Percentiles rank a stretch among this genome's conserved stretches.
Evolutionary conservation across 2,888 invertebrate genomes (phyloP).

Genomic region (Nudaria mundana): DNA sequence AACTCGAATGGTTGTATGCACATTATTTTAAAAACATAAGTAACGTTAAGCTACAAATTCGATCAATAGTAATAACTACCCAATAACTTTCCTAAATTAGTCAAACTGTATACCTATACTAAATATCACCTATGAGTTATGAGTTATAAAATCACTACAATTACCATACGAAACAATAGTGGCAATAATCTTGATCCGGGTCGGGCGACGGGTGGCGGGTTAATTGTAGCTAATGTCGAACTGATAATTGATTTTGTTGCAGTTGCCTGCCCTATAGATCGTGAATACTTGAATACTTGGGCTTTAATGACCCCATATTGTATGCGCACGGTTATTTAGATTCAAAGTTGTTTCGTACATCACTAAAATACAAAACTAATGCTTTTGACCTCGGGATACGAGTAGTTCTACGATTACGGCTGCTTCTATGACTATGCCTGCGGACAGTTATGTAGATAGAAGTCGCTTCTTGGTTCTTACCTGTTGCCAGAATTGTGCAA

Average conservation of each 20-base stretch:
- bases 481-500: constrained; percentile 98
- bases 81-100: neutral
- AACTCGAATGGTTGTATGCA: too few relatives aligned
- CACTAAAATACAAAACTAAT: too few relatives aligned
- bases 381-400: too few relatives aligned
- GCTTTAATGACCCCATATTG: constrained; percentile 11
- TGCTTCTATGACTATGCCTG: too few relatives aligned
- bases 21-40: too few relatives aligned
- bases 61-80: neutral
- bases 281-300: constrained; percentile 28
- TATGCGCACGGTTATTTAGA: constrained; percentile 14
- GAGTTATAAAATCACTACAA: constrained; percentile 18
- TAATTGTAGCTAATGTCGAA: constrained; percentile 47
- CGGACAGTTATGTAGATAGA: too few relatives aligned
- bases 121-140: neutral
- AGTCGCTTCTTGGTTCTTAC: constrained; percentile 76
- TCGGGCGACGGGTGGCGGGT: constrained; percentile 31
- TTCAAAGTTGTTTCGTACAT: constrained; percentile 12
- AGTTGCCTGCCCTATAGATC: too few relatives aligned
- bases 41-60: neutral
- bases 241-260: constrained; percentile 69
- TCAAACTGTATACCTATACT: constrained; percentile 1
- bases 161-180: constrained; percentile 32
- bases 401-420: too few relatives aligned
- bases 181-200: constrained; percentile 29